These are phyloP conservation scores for Cheirogaleus medius DNA, from an alignment of 2,113 vertebrate species.

Conservation along the genomic window DNA sequence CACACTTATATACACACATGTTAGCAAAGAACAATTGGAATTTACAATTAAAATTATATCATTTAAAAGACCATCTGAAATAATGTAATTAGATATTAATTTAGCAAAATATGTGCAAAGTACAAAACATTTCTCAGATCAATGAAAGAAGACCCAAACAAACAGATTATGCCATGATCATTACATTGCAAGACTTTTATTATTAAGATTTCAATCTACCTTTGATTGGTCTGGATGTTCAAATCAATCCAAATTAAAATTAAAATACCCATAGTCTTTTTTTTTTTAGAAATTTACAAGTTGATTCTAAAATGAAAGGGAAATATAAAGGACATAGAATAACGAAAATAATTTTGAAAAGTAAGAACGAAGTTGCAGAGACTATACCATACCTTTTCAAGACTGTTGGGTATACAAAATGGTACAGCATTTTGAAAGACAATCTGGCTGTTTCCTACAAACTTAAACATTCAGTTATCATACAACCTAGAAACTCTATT, in stretches of 20 bases:
- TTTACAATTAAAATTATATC: background rate
- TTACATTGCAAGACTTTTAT: background rate
- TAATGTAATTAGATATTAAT: background rate
- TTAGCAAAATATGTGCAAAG: background rate
- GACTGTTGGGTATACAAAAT: background rate
- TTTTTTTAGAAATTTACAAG: background rate
- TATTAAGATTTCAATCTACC: background rate
- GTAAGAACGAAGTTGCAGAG: background rate
- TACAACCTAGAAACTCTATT: background rate
- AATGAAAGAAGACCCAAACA: background rate
- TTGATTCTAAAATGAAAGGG: background rate
- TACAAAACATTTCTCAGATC: background rate
- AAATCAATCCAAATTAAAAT: background rate
- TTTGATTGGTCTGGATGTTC: background rate
- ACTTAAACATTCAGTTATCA: background rate
- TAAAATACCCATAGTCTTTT: background rate
- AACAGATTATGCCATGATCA: background rate
- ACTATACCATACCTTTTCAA: background rate
- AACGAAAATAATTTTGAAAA: background rate
- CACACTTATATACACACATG: background rate
- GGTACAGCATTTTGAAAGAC: background rate
- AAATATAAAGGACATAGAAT: background rate
- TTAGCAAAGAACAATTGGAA: background rate
- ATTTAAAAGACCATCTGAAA: background rate
- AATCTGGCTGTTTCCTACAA: background rate